A percentile compares a stretch with the other conserved stretches of the same genome.
Conservation (phyloP, 2,113 vertebrate species). For the Pitta sordida region DNA sequence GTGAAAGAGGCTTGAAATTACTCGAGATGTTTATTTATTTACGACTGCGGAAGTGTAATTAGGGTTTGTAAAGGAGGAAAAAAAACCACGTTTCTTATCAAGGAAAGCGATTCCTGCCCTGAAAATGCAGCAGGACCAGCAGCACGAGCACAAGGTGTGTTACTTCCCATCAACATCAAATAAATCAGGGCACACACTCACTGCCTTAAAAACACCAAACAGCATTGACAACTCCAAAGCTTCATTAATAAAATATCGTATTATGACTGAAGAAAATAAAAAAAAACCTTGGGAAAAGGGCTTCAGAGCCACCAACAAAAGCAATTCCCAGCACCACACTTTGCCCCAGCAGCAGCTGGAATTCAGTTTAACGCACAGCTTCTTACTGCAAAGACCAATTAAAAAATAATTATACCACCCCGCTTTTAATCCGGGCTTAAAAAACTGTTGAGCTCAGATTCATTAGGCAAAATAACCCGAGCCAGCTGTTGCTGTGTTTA, state of each 20-base stretch:
- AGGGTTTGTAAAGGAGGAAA: too few species aligned
- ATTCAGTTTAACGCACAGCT: background rate
- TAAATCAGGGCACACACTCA: background rate
- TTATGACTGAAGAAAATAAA: background rate
- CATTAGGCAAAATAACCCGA: background rate
- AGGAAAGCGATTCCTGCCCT: background rate
- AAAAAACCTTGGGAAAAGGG: background rate
- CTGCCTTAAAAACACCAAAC: background rate
- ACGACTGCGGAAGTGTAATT: background rate
- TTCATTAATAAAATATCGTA: background rate
- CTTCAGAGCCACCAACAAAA: fast-evolving
- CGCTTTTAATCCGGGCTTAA: background rate
- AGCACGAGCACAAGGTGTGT: background rate
- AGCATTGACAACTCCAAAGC: background rate
- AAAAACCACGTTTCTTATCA: too few species aligned
- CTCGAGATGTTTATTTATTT: background rate
- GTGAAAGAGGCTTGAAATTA: background rate
- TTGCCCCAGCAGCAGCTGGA: fast-evolving
- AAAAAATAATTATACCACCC: background rate
- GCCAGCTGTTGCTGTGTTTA: background rate
- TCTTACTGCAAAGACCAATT: background rate
- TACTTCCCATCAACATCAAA: background rate
- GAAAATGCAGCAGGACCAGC: background rate
- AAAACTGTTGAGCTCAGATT: background rate
- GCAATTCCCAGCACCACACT: background rate